phyloP scores from a whole-genome alignment of 2,888 invertebrate genomes.

The Patella depressa region DNA sequence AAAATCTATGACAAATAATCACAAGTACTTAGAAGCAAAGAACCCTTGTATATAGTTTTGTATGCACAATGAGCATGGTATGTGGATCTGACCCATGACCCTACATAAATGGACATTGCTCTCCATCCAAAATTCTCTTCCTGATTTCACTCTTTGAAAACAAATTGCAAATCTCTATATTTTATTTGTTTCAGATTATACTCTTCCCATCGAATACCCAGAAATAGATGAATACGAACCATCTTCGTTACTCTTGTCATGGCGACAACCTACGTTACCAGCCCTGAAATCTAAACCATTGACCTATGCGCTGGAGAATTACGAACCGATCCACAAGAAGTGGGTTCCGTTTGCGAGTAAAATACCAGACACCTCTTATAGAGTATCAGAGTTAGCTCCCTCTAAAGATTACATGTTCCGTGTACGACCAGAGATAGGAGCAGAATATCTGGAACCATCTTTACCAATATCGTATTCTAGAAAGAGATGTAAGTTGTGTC shows the following conservation, averaged over 20 bases:
- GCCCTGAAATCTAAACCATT: constrained; percentile 45
- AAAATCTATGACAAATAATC: not conserved
- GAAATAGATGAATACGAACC: constrained; percentile 59
- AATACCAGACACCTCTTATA: constrained; percentile 58
- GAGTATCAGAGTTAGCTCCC: constrained; percentile 79
- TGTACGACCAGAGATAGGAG: constrained; percentile 94
- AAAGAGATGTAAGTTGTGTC: constrained; percentile 47
- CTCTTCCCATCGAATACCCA: constrained; percentile 57
- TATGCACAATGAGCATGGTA: too few relatives aligned
- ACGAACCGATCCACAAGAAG: constrained; percentile 52
- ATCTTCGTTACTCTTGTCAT: constrained; percentile 52
- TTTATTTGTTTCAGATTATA: constrained; percentile 41
- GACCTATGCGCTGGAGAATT: constrained; percentile 57
- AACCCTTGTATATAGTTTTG: too few relatives aligned
- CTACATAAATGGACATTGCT: too few relatives aligned
- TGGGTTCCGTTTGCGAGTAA: constrained; percentile 58
- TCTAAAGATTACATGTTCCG: constrained; percentile 96
- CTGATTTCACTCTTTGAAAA: too few relatives aligned
- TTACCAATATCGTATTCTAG: constrained; percentile 77
- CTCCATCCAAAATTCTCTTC: too few relatives aligned
- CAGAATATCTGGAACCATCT: constrained; percentile 95
- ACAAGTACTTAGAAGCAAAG: not conserved
- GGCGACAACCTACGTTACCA: constrained; percentile 48
- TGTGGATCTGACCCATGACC: too few relatives aligned
- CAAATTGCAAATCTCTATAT: not conserved